Evolutionary conservation across 2,113 vertebrate species (phyloP), one percentile per base, ranked within the genome.

Genomic region (Neolamprologus sp.): DNA sequence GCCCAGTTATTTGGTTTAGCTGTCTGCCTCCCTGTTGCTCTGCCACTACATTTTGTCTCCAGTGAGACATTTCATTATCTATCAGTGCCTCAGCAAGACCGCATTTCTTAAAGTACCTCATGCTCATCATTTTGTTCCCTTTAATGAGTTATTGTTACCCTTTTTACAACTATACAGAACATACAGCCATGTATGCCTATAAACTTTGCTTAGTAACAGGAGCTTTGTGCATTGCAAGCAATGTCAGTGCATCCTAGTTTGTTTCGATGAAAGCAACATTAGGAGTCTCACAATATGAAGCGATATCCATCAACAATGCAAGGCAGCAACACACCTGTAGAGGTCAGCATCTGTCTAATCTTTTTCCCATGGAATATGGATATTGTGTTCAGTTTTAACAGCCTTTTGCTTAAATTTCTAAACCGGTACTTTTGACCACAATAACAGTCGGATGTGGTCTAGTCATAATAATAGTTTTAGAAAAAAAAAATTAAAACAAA

Each of bases 281-380:
- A 86, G 71, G 63, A 87, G 23, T 35, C 63, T 55, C 14, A 60
- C 90, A 83, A 89, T 87, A 65, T 86, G 51, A 87, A 86, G 84
- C 88, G 82, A 88, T 86, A 58, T 81, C 78, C 83, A 91, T 89
- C 91, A 93, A 54, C 83, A 88, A 86, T 95, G 95, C 93, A 96
- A 95, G 89, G 85, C 94, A 90, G 13, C 78, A 80, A 88, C 75
- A 81, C 37, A 91, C 95, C 95, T 95, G 93, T 94, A 96, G 95
- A 95, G 95, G 95, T 94, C 95, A 96, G 94, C 92, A 94, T 94
- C 91, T 89, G 88, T 91, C 93, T 94, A 93, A 93, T 92, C 49
- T 93, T 95, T 90, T 79, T 87, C 83, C 88, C 86, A 89, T 83
- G 58, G 78, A 91, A 84, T 84, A 82, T 87, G 88, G 68, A 84